Conservation (phyloP, 2,888 invertebrate species). For the Actias luna region DNA sequence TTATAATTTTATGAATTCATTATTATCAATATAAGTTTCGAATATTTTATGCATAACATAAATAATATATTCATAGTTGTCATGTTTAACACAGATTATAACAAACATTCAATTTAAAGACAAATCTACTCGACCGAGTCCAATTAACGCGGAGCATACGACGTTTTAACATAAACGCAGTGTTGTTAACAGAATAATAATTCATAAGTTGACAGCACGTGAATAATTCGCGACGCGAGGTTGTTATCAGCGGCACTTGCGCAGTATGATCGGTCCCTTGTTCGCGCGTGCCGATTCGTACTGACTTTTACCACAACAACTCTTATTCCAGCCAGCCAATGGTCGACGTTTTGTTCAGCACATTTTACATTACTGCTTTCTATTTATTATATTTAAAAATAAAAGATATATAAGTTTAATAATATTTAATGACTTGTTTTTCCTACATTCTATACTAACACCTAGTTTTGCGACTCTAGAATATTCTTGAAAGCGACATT, state of each 20-base stretch:
- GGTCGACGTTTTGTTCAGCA: conserved; percentile 28
- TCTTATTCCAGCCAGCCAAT: conserved; percentile 28
- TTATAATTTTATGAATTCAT: conserved; percentile 3
- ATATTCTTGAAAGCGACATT: neutral
- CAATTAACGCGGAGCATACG: conserved; percentile 49
- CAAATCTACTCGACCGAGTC: conserved; percentile 37
- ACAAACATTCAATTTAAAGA: conserved; percentile 29
- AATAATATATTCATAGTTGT: conserved; percentile 22
- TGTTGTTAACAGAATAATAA: conserved; percentile 67
- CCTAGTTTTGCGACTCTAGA: neutral
- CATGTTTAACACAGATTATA: conserved; percentile 27
- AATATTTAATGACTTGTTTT: neutral
- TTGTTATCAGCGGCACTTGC: conserved; percentile 73
- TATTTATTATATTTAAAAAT: conserved; percentile 25
- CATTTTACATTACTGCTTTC: conserved; percentile 54
- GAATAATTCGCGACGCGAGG: conserved; percentile 69
- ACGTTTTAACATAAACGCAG: conserved; percentile 53
- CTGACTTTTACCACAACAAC: conserved; percentile 39
- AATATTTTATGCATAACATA: conserved; percentile 13
- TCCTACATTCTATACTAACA: neutral
- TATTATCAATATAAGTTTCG: conserved; percentile 14
- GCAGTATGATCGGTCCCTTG: conserved; percentile 60
- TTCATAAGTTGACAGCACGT: conserved; percentile 76
- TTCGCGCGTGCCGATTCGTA: conserved; percentile 64
- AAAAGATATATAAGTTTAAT: conserved; percentile 17